Percentiles rank a stretch among this genome's conserved stretches.
These are phyloP conservation scores for Poeciliopsis prolifica DNA, from an alignment of 2,113 vertebrate genomes.

Conservation along the genomic window DNA sequence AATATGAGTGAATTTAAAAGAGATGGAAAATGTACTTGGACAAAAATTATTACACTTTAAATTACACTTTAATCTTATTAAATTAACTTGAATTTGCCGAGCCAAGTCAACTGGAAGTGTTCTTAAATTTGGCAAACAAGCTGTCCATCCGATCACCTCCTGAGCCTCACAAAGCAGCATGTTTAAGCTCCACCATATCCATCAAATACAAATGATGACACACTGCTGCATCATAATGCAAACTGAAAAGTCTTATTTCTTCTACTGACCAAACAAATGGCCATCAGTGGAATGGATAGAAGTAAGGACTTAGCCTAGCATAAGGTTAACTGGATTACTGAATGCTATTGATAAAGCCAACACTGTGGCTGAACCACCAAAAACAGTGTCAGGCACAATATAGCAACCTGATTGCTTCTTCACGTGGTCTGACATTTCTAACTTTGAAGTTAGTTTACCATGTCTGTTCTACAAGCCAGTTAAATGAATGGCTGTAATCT, in stretches of 20 bases:
- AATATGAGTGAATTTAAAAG: too few species aligned
- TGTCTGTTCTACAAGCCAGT: neutral
- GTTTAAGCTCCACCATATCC: conserved; percentile 40
- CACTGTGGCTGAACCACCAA: neutral
- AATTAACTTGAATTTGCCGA: neutral
- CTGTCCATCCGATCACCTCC: conserved; percentile 14
- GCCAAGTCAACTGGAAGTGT: conserved; percentile 21
- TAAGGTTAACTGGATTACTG: neutral
- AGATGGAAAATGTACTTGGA: too few species aligned
- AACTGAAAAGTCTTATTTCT: conserved; percentile 4
- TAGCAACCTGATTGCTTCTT: conserved; percentile 7
- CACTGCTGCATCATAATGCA: conserved; percentile 18
- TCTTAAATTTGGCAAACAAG: conserved; percentile 34
- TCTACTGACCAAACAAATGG: neutral
- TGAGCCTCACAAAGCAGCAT: conserved; percentile 34
- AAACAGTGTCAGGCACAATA: neutral
- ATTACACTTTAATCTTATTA: neutral
- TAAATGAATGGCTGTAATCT: conserved; percentile 3
- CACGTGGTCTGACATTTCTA: neutral
- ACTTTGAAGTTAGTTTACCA: neutral
- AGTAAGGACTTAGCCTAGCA: neutral
- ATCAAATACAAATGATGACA: conserved; percentile 32
- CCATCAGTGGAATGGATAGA: neutral
- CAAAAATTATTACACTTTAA: too few species aligned
- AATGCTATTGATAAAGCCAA: neutral